Conservation (phyloP, 2,888 invertebrate species). For the Pharmacophagus antenor region DNA sequence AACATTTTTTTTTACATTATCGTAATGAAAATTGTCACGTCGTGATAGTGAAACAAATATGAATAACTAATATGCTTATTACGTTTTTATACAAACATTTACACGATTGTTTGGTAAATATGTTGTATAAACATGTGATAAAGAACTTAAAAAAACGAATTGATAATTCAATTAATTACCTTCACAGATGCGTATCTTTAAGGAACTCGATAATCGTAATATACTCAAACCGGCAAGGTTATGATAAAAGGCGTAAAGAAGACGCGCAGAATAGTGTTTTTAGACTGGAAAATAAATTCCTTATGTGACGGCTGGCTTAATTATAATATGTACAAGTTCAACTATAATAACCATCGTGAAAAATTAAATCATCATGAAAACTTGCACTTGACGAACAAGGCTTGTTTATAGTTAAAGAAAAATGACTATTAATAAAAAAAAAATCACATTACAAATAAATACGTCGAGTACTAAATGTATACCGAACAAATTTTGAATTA, state of each 20-base stretch:
- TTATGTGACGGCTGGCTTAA: too few species aligned
- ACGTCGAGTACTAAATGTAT: too few species aligned
- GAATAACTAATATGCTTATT: neutral
- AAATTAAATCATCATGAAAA: too few species aligned
- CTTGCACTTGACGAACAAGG: too few species aligned
- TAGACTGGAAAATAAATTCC: neutral
- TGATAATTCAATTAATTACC: neutral
- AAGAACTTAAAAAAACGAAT: neutral
- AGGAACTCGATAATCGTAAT: neutral
- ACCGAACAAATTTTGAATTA: too few species aligned
- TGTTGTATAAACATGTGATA: neutral
- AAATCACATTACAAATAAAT: too few species aligned
- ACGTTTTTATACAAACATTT: neutral
- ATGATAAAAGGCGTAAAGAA: too few species aligned
- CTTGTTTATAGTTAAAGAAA: too few species aligned
- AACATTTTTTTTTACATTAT: too few species aligned
- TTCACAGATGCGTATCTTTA: neutral
- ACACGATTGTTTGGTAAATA: neutral
- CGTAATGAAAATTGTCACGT: neutral
- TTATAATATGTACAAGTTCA: too few species aligned
- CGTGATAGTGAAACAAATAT: neutral
- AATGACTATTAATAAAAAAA: too few species aligned
- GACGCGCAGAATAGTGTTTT: neutral
- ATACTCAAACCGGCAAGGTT: neutral
- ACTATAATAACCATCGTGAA: too few species aligned